Conservation (phyloP, 2,888 invertebrate species). For the Willowsia nigromaculata region DNA sequence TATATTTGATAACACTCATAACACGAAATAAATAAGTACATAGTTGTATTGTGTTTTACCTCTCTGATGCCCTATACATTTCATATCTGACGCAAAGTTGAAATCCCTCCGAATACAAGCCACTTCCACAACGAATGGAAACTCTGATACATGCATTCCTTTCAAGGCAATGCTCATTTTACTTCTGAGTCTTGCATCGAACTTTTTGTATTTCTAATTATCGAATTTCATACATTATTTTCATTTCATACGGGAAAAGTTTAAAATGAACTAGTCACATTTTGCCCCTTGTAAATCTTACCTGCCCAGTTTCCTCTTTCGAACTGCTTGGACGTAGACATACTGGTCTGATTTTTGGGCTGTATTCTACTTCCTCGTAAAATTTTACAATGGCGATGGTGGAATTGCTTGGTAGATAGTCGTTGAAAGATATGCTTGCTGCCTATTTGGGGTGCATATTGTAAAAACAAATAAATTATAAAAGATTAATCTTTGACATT, state of each 20-base stretch:
- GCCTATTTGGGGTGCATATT: too few species aligned
- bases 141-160: constrained; percentile 67
- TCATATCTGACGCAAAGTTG: constrained; percentile 42
- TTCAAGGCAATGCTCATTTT: constrained; percentile 57
- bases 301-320: constrained; percentile 16
- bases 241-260: too few species aligned
- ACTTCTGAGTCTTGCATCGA: neutral
- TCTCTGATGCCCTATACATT: constrained; percentile 68
- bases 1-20: too few species aligned
- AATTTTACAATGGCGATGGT: constrained; percentile 67
- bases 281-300: neutral
- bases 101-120: constrained; percentile 66
- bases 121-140: constrained; percentile 68
- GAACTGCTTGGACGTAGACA: constrained; percentile 18
- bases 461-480: neutral
- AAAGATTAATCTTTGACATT: too few species aligned
- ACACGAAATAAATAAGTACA: neutral
- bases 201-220: constrained; percentile 24
- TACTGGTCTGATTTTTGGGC: constrained; percentile 56
- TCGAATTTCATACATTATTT: neutral
- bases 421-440: constrained; percentile 46
- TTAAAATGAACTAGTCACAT: neutral
- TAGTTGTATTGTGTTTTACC: constrained; percentile 62
- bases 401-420: neutral
- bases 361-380: constrained; percentile 56